Conservation (phyloP, 2,113 vertebrate species). For the Sander lucioperca region DNA sequence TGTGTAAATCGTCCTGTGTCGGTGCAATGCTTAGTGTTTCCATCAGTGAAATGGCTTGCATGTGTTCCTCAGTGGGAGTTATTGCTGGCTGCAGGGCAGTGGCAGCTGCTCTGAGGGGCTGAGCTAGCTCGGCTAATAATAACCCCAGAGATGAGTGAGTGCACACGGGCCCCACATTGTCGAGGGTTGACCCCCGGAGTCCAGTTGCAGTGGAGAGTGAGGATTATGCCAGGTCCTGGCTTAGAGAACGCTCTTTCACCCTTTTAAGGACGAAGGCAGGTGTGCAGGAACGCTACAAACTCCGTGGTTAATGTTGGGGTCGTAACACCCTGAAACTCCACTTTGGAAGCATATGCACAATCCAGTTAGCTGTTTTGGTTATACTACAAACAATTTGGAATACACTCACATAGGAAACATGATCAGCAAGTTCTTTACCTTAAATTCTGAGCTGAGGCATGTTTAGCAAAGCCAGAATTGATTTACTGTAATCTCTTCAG, state of each 20-base stretch:
- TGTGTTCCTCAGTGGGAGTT: slow-evolving; percentile 59
- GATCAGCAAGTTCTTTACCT: slow-evolving; percentile 20
- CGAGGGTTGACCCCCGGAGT: slow-evolving; percentile 61
- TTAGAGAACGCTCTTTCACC: slow-evolving; percentile 49
- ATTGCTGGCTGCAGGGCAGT: slow-evolving; percentile 59
- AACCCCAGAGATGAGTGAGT: slow-evolving; percentile 58
- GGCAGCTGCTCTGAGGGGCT: slow-evolving; percentile 75
- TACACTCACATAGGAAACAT: neutral
- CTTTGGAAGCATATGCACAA: slow-evolving; percentile 4
- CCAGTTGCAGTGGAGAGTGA: slow-evolving; percentile 68
- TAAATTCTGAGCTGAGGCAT: neutral
- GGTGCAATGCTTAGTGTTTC: slow-evolving; percentile 35
- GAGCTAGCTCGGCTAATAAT: slow-evolving; percentile 75
- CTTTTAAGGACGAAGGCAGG: slow-evolving; percentile 40
- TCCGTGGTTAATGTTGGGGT: slow-evolving; percentile 11
- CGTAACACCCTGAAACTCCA: slow-evolving; percentile 7
- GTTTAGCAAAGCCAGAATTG: neutral
- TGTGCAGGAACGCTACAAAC: slow-evolving; percentile 16
- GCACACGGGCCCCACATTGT: slow-evolving; percentile 46
- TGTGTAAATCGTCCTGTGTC: slow-evolving; percentile 27
- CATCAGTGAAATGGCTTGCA: slow-evolving; percentile 48
- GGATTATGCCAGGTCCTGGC: slow-evolving; percentile 61
- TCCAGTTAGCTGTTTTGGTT: neutral
- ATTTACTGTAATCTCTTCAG: slow-evolving; percentile 8
- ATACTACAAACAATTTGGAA: neutral